phyloP scores from a whole-genome alignment of 2,797 vertebrate species.

The Rhinophrynus dorsalis region DNA sequence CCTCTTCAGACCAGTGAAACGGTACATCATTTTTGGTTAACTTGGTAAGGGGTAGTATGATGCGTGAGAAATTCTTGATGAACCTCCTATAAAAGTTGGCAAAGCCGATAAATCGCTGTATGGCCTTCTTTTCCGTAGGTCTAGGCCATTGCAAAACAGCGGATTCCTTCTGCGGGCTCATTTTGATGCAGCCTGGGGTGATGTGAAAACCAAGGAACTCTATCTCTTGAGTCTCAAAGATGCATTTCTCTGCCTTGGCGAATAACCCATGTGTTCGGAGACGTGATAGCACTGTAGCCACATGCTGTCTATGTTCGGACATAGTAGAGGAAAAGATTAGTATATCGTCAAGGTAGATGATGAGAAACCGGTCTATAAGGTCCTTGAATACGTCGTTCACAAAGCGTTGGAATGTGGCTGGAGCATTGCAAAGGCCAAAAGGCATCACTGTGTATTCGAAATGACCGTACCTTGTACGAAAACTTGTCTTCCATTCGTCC shows the following conservation, averaged over 20 bases:
- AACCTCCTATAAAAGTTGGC: too few relatives aligned
- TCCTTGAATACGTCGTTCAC: neutral
- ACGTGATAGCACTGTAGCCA: neutral
- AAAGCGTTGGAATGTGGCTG: neutral
- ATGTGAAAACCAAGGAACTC: too few relatives aligned
- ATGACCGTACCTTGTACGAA: neutral
- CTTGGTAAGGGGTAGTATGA: neutral
- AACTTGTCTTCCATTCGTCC: neutral
- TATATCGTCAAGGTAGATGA: too few relatives aligned
- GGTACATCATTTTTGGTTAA: neutral
- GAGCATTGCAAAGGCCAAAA: too few relatives aligned
- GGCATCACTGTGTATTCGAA: neutral
- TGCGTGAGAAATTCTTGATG: too few relatives aligned
- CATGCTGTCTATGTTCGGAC: too few relatives aligned
- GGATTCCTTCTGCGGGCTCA: too few relatives aligned
- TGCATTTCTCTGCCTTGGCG: too few relatives aligned
- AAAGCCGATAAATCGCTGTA: neutral
- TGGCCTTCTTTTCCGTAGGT: neutral
- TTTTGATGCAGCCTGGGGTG: too few relatives aligned
- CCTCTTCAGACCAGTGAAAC: too few relatives aligned
- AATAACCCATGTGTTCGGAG: neutral
- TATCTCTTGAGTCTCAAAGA: too few relatives aligned
- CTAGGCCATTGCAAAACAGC: neutral
- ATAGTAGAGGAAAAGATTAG: too few relatives aligned
- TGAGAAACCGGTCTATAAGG: neutral